These are phyloP conservation scores for Psophia crepitans DNA, from an alignment of 2,113 vertebrate species.

Conservation along the genomic window DNA sequence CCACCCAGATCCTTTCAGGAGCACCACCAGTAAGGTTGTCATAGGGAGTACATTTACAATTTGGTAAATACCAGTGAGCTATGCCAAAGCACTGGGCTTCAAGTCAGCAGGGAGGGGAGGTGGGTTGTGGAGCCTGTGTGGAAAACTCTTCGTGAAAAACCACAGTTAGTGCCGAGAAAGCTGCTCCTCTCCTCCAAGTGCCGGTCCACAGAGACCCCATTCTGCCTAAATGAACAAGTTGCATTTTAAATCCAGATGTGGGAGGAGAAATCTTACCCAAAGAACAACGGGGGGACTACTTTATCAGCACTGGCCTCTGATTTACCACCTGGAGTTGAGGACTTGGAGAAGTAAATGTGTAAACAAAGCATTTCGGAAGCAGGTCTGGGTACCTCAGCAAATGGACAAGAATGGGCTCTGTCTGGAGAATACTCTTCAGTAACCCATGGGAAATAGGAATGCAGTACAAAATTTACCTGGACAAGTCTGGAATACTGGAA, in stretches of 20 bases:
- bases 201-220: not conserved
- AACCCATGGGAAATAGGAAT: not conserved
- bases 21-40: not conserved
- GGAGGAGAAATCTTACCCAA: not conserved
- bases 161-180: not conserved
- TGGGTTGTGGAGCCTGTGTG: not conserved
- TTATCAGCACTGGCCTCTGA: not conserved
- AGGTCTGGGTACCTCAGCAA: not conserved
- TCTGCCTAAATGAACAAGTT: not conserved
- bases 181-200: not conserved
- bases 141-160: not conserved
- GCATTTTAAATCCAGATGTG: not conserved
- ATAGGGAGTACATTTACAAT: not conserved
- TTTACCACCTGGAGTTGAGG: not conserved
- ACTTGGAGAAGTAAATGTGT: not conserved
- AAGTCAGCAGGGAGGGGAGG: not conserved
- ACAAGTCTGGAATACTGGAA: too few relatives aligned
- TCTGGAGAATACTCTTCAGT: not conserved
- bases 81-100: not conserved
- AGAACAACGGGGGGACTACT: not conserved
- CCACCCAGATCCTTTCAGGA: not conserved
- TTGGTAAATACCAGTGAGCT: not conserved
- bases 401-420: fast-evolving
- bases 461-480: not conserved
- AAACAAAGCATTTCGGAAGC: not conserved